Percentiles rank a stretch among this genome's conserved stretches.
Evolutionary conservation across 1,140 invertebrate genomes (phyloP).

Genomic region (Zaprionus davidi): DNA sequence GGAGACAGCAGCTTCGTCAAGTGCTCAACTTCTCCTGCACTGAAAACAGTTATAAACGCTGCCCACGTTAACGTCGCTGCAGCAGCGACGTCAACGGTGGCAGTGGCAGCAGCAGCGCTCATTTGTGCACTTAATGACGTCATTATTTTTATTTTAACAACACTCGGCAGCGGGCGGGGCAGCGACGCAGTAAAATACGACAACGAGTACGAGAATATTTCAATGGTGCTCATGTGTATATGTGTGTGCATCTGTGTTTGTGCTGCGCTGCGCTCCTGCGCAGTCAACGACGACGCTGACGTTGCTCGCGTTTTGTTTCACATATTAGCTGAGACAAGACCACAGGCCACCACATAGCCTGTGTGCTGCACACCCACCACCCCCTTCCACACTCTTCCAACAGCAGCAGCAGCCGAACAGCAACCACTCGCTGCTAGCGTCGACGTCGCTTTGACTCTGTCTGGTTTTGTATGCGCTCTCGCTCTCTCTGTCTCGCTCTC

Average conservation of each 20-base stretch:
- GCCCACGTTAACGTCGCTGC: constrained; percentile 34
- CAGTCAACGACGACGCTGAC: constrained; percentile 39
- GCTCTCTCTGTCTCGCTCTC: constrained; percentile 30
- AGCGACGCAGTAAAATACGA: constrained; percentile 52
- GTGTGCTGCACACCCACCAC: constrained; percentile 1
- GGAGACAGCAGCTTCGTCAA: constrained; percentile 63
- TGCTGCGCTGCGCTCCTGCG: constrained; percentile 49
- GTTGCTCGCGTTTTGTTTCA: constrained; percentile 50
- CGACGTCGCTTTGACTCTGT: constrained; percentile 50
- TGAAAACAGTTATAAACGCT: constrained; percentile 75
- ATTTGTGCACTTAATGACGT: constrained; percentile 81
- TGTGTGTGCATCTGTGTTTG: constrained; percentile 27
- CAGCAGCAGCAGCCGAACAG: constrained; percentile 20
- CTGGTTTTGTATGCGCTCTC: constrained; percentile 41
- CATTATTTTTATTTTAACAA: constrained; percentile 83
- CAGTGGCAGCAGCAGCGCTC: constrained; percentile 65
- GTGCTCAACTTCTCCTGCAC: constrained; percentile 72
- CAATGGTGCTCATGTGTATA: constrained; percentile 45
- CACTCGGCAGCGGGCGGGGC: constrained; percentile 43
- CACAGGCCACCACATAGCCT: constrained; percentile 28
- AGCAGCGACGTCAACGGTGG: constrained; percentile 6
- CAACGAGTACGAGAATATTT: constrained; percentile 40
- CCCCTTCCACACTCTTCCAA: background rate
- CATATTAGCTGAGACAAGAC: constrained; percentile 57
- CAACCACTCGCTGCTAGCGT: constrained; percentile 70